phyloP scores from a whole-genome alignment of 1,140 invertebrate species.

The Caenorhabditis tropicalis region DNA sequence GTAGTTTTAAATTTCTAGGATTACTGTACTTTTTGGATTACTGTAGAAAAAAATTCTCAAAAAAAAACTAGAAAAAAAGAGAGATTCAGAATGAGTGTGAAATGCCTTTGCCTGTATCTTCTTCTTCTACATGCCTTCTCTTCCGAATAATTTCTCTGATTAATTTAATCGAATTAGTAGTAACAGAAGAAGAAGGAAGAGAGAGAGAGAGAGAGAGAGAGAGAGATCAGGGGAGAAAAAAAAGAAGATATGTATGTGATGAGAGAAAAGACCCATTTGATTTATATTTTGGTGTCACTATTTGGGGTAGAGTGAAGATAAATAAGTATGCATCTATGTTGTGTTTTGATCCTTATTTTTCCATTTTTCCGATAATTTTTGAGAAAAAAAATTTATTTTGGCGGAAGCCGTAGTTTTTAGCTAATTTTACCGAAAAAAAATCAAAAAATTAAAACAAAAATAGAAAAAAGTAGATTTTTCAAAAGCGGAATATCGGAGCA shows the following conservation, averaged over 20 bases:
- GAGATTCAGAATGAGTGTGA: neutral
- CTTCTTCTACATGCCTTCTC: neutral
- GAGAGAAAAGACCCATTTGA: neutral
- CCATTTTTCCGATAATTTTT: no score
- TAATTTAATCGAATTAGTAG: slow-evolving; percentile 38
- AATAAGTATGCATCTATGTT: neutral
- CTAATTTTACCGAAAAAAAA: no score
- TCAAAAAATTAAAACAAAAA: no score
- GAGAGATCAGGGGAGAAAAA: neutral
- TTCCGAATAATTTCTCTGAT: slow-evolving; percentile 23
- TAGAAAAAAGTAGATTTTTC: no score
- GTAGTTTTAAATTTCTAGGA: no score
- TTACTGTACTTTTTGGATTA: no score
- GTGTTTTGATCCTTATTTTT: neutral
- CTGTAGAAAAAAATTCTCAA: no score
- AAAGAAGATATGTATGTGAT: neutral
- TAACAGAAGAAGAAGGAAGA: neutral
- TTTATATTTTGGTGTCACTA: slow-evolving; percentile 18
- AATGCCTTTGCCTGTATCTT: neutral
- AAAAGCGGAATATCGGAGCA: no score
- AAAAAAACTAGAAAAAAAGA: neutral
- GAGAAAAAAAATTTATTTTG: no score
- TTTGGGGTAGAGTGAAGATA: no score
- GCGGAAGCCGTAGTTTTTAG: no score
- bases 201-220: neutral